phyloP scores from a whole-genome alignment of 2,888 invertebrate species.

The Harpalus rufipes region DNA sequence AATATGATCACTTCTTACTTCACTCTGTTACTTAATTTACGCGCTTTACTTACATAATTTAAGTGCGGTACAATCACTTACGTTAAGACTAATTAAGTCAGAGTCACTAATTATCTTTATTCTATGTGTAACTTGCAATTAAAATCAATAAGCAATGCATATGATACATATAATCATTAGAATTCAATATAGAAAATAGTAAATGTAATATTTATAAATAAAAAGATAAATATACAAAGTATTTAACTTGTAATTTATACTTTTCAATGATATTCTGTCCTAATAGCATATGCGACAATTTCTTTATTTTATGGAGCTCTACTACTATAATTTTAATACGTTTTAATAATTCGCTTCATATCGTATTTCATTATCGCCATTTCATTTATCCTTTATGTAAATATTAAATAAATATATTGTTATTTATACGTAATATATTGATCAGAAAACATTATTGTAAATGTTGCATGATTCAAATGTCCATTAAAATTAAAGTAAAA shows the following conservation, averaged over 20 bases:
- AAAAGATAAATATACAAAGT: conserved; percentile 8
- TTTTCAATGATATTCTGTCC: not conserved
- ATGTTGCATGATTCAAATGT: no score
- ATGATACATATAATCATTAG: conserved; percentile 17
- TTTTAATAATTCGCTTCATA: not conserved
- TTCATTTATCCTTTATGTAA: conserved; percentile 4
- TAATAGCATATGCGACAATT: not conserved
- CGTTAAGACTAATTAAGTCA: conserved; percentile 23
- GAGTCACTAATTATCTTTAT: conserved; percentile 27
- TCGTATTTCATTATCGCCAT: not conserved
- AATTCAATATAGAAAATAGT: conserved; percentile 11
- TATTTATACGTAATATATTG: not conserved
- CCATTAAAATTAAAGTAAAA: no score
- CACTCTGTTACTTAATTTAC: conserved; percentile 9
- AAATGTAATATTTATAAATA: conserved; percentile 7
- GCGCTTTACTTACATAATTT: not conserved
- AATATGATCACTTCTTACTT: not conserved
- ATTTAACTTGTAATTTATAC: conserved; percentile 15
- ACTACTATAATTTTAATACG: no score
- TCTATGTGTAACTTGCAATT: conserved; percentile 17
- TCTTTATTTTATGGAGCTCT: not conserved
- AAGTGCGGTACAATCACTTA: conserved; percentile 30
- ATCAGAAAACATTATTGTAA: no score
- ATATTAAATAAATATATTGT: not conserved
- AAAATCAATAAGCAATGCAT: conserved; percentile 41